Evolutionary conservation across 1,140 invertebrate genomes (phyloP), one percentile per base, ranked within the genome.

Genomic region (Caenorhabditis tropicalis): DNA sequence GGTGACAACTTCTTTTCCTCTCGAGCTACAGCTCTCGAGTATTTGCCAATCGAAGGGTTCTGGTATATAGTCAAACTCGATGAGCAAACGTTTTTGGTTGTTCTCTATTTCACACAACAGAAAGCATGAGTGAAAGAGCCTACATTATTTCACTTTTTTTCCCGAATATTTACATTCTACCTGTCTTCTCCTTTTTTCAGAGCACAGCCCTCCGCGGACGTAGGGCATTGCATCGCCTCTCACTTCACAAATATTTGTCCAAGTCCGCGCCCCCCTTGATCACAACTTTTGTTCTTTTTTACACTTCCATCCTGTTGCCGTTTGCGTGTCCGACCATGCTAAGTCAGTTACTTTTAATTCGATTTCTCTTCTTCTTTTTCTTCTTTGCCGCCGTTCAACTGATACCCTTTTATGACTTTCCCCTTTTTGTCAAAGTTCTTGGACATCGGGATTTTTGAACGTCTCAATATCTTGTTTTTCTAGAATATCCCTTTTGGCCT

Each of bases 241-340:
- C 65, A 43, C n/a, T 43, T 43, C 65, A 74, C 65, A 74, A 74
- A 74, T 74, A 74, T 74, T 74, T 74, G 65, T 74, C 65, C 65
- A 74, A 74, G 65, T 43, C 65, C 65, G 65, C 65, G 24, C 65
- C 10, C 65, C 65, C 65, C 24, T 29, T 74, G 36, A 74, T 74
- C 33, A 74, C n/a, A 74, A 74, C 65, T 74, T 74, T 74, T 74
- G 65, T 74, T 74, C 36, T 74, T 74, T 74, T 74, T 74, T 43
- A 39, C 33, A 39, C 36, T 74, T 43, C 36, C 36, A 74, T 74
- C 65, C n/a, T 74, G 65, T 74, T 74, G 65, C 36, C 65, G 65
- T 74, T n/a, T 31, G 33, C 29, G 36, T 43, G 65, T 74, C 65
- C 65, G 43, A 21, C 65, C 36, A 46, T 74, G 65, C 43, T 21